phyloP scores from a whole-genome alignment of 2,113 vertebrate genomes.

The human region DNA sequence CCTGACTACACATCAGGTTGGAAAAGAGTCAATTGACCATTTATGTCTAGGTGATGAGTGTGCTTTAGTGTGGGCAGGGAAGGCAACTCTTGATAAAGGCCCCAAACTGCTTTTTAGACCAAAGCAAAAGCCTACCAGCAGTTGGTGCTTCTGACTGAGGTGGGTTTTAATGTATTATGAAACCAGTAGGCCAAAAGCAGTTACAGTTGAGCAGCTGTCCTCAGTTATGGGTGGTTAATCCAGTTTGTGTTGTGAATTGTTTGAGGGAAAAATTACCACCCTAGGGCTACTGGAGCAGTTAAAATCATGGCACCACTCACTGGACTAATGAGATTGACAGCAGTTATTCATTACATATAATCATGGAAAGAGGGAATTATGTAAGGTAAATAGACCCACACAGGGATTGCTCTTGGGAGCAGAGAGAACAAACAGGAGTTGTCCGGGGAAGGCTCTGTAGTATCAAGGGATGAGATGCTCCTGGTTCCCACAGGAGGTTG shows the following conservation, averaged over 20 bases:
- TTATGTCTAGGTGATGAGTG: not conserved
- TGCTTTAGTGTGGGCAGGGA: not conserved
- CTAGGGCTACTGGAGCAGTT: not conserved
- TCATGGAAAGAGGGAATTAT: not conserved
- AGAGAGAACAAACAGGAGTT: not conserved
- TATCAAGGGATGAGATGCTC: not conserved
- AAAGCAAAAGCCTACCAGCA: not conserved
- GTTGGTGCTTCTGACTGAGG: not conserved
- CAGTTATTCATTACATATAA: not conserved
- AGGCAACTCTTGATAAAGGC: too few relatives aligned
- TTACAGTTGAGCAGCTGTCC: too few relatives aligned
- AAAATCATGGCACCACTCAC: not conserved
- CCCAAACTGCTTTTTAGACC: not conserved
- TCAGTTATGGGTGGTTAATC: too few relatives aligned
- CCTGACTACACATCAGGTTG: not conserved
- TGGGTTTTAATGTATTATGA: not conserved
- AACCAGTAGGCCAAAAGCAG: not conserved
- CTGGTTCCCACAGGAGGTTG: not conserved
- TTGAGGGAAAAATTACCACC: not conserved
- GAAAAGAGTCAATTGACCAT: not conserved
- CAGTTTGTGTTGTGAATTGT: not conserved
- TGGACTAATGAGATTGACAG: not conserved
- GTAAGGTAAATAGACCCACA: not conserved
- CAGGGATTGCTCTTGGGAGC: not conserved
- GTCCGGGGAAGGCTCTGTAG: not conserved